Evolutionary conservation across 2,888 invertebrate species (phyloP).

Genomic region (Dicranocentrus wangi): DNA sequence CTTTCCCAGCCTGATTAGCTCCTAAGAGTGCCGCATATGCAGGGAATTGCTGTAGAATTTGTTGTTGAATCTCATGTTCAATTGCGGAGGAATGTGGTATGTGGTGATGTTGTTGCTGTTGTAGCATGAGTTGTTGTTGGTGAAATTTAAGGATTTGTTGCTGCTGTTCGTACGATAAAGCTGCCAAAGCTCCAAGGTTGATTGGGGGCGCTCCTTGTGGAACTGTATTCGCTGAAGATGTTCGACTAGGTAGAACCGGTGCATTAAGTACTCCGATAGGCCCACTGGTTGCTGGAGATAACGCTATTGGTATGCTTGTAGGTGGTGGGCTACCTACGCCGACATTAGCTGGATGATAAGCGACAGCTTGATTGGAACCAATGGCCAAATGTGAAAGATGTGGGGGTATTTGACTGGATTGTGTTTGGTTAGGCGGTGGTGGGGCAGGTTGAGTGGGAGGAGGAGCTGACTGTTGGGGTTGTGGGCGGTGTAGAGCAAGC

Average conservation of each 20-base stretch:
- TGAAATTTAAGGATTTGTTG: slow-evolving; percentile 65
- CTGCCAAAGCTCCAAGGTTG: slow-evolving; percentile 55
- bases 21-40: slow-evolving; percentile 44
- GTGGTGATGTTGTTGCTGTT: slow-evolving; percentile 61
- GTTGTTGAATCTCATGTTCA: slow-evolving; percentile 48
- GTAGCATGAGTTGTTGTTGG: slow-evolving; percentile 61
- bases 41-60: slow-evolving; percentile 45
- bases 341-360: slow-evolving; percentile 50
- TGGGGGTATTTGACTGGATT: slow-evolving; percentile 37
- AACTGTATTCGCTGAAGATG: slow-evolving; percentile 46
- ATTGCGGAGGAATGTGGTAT: slow-evolving; percentile 40
- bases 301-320: slow-evolving; percentile 40
- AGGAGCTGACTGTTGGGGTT: slow-evolving; percentile 40
- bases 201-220: slow-evolving; percentile 52
- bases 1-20: slow-evolving; percentile 33
- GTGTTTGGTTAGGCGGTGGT: slow-evolving; percentile 39
- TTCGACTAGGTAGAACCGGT: slow-evolving; percentile 35
- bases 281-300: slow-evolving; percentile 31
- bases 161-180: slow-evolving; percentile 62
- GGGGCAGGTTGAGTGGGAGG: slow-evolving; percentile 45
- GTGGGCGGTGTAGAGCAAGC: slow-evolving; percentile 33
- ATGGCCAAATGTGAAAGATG: slow-evolving; percentile 57
- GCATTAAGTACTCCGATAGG: slow-evolving; percentile 31
- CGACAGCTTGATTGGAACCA: slow-evolving; percentile 43
- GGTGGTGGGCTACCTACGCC: slow-evolving; percentile 49